Base-by-base conservation (phyloP, 2,797 vertebrate species). In the Limnodromus scolopaceus region DNA sequence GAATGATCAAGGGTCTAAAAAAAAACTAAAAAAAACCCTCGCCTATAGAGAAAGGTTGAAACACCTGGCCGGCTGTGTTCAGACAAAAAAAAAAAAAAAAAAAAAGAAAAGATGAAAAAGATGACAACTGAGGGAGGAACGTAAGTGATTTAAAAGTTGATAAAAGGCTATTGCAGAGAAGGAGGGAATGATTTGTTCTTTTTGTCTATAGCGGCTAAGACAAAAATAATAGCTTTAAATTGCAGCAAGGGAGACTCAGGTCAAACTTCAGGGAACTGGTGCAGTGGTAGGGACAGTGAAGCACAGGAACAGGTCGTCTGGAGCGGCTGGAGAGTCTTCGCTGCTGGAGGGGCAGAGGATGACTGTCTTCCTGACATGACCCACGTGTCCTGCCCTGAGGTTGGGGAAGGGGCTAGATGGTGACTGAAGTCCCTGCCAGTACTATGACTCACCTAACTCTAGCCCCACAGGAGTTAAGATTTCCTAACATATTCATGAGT, bases 101-200 rank as follows among this genome's bases (percentile, higher is more conserved):
- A 53, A 70, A 51, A 43, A 46, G 15, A 60, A 23, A 36, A 57
- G 16, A 43, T 43, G 43, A 43, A 22, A 32, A 55, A 22, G 5
- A 83, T 36, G 58, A 89, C 75, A 95, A 87, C 74, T 38, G 60
- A 80, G 53, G 87, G 78, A 89, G 75, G 89, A 93, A 94, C 39
- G 3, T 68, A 96, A 95, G 86, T 92, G 93, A 93, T 96, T 96
- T 96, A 89, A 83, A 95, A 96, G 86, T 95, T 97, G 94, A 91
- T 95, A 96, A 96, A 96, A 96, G 93, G 53, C 92, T 92, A 46
- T 91, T 92, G 78, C 84, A 80, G 78, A 49, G 91, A 96, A 95
- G 74, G 71, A 94, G 84, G 49, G 92, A 96, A 95, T 96, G 91
- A 96, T 96, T 96, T 96, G 84, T 96, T 95, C 95, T 85, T 95